These are phyloP conservation scores for Malacosoma neustria DNA, from an alignment of 2,888 invertebrate genomes.

Conservation along the genomic window DNA sequence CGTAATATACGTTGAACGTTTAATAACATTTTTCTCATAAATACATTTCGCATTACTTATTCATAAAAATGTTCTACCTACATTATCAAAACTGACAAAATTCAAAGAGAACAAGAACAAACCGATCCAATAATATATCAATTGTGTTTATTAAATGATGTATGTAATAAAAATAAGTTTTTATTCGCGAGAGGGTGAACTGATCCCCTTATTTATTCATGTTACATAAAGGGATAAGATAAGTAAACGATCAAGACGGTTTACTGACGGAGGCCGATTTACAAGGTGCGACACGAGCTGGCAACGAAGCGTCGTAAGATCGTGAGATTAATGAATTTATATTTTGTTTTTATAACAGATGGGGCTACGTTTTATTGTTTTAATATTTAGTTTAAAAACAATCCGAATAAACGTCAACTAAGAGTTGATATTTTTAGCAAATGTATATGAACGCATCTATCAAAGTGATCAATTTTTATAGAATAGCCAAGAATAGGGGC, in stretches of 20 bases:
- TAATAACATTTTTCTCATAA: no score
- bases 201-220: background rate
- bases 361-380: no score
- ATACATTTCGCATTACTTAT: no score
- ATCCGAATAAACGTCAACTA: no score
- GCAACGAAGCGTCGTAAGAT: background rate
- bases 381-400: no score
- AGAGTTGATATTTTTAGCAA: no score
- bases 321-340: background rate
- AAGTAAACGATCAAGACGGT: background rate
- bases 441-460: no score
- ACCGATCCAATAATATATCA: background rate
- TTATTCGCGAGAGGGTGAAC: background rate
- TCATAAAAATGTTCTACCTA: no score
- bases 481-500: no score
- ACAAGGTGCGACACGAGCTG: background rate
- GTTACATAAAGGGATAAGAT: background rate
- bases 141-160: background rate
- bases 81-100: background rate
- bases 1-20: no score
- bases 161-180: background rate
- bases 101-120: background rate
- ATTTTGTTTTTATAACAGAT: no score
- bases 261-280: background rate
- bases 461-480: no score